Evolutionary conservation across 2,113 vertebrate species (phyloP).

Genomic region (Ceratotherium simum): DNA sequence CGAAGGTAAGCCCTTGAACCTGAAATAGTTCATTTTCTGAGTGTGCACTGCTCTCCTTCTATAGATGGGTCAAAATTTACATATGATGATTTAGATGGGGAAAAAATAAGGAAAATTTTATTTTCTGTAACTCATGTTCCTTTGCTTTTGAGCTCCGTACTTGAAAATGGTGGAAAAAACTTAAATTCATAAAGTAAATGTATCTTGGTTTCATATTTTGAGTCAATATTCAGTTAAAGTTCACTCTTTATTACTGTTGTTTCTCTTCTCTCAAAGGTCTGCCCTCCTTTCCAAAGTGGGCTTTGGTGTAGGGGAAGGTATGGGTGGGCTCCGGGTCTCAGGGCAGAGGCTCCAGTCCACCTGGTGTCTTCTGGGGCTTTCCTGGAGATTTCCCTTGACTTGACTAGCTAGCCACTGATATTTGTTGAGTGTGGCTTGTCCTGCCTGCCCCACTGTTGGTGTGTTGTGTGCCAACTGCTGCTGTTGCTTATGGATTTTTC

Average conservation of each 20-base stretch:
- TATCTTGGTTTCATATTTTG: slow-evolving; percentile 29
- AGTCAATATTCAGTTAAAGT: slow-evolving; percentile 34
- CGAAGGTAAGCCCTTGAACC: neutral
- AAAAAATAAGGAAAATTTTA: neutral
- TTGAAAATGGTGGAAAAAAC: neutral
- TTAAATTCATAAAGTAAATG: neutral
- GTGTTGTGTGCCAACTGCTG: neutral
- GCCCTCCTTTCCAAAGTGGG: neutral
- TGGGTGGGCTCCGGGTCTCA: fast-evolving
- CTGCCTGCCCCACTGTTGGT: neutral
- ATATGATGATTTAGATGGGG: neutral
- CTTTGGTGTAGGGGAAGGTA: neutral
- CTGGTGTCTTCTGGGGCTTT: neutral
- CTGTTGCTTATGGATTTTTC: neutral
- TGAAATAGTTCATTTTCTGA: slow-evolving; percentile 23
- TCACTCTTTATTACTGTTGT: neutral
- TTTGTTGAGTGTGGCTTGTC: neutral
- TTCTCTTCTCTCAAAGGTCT: neutral
- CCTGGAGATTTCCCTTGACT: neutral
- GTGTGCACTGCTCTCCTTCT: neutral
- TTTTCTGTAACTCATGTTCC: neutral
- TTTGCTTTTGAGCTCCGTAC: neutral
- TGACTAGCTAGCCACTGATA: too few relatives aligned
- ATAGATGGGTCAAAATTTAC: neutral
- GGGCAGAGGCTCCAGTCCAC: neutral